Percentiles rank a stretch among this genome's conserved stretches.
Conservation (phyloP, 1,140 invertebrate genomes). For the Euglossa dilemma region DNA sequence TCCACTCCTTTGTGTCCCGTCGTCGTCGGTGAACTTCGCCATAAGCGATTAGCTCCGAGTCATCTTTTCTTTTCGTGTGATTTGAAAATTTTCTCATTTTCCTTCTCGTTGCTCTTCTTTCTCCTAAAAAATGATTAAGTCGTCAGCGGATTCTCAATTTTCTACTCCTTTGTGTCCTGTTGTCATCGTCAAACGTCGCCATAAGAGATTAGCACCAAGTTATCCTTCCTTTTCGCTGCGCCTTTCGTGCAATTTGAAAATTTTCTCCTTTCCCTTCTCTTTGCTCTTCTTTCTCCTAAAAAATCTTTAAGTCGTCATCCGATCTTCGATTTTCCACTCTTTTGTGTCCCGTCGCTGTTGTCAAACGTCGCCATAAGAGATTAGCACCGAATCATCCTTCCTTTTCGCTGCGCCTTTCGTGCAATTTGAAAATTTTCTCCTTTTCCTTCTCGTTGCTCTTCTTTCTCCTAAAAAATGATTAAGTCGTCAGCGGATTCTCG, state of each 20-base stretch:
- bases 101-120: not conserved
- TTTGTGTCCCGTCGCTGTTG: conserved; percentile 37
- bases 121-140: too few species aligned
- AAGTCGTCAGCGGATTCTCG: conserved; percentile 9
- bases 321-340: conserved; percentile 45
- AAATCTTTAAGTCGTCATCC: too few species aligned
- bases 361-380: conserved; percentile 2
- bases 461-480: not conserved
- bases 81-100: not conserved
- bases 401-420: not conserved
- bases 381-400: not conserved
- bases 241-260: too few species aligned
- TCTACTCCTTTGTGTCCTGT: conserved; percentile 47
- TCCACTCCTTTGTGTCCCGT: conserved; percentile 47
- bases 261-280: too few species aligned
- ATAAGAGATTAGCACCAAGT: not conserved
- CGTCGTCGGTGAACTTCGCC: conserved; percentile 19
- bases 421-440: not conserved
- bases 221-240: conserved; percentile 4
- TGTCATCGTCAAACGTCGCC: conserved; percentile 14
- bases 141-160: conserved; percentile 16
- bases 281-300: not conserved
- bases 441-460: not conserved
- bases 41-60: not conserved
- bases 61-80: not conserved